Evolutionary conservation across 92 coral and sea anemone genomes (phyloP).

Genomic region (Zoanthus solanderi): DNA sequence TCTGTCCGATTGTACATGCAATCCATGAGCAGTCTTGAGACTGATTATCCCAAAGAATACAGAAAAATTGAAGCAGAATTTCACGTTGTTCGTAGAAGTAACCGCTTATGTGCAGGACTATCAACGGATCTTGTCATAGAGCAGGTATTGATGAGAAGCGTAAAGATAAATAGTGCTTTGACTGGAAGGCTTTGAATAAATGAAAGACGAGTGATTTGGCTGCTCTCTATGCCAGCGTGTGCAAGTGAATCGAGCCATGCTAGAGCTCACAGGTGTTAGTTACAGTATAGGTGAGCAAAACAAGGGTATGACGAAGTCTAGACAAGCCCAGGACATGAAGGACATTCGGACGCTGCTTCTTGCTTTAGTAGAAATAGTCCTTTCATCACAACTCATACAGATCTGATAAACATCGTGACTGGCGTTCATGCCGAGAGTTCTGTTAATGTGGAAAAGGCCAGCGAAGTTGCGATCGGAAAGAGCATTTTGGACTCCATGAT

Average conservation of each 20-base stretch:
- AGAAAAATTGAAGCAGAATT: conserved; percentile 13
- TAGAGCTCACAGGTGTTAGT: conserved; percentile 53
- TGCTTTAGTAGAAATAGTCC: conserved; percentile 45
- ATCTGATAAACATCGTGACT: conserved; percentile 50
- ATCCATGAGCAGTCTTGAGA: not conserved
- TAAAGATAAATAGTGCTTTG: not conserved
- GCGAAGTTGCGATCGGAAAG: not conserved
- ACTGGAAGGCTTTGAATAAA: not conserved
- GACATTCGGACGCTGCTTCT: conserved; percentile 38
- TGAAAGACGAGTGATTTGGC: conserved; percentile 1
- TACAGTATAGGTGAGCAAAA: conserved; percentile 67
- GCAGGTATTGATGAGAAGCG: not conserved
- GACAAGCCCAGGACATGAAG: conserved; percentile 59
- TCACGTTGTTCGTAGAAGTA: conserved; percentile 1
- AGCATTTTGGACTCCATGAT: conserved; percentile 38
- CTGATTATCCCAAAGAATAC: not conserved
- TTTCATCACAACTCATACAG: not conserved
- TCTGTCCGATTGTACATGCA: conserved; percentile 26
- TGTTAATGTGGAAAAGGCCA: conserved; percentile 50
- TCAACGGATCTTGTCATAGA: not conserved
- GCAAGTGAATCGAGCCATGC: not conserved
- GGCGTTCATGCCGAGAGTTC: conserved; percentile 56
- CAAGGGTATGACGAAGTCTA: conserved; percentile 49
- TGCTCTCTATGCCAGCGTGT: conserved; percentile 1
- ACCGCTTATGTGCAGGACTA: conserved; percentile 6